Conservation (phyloP, 2,113 vertebrate species). For the Menidia beryllina region DNA sequence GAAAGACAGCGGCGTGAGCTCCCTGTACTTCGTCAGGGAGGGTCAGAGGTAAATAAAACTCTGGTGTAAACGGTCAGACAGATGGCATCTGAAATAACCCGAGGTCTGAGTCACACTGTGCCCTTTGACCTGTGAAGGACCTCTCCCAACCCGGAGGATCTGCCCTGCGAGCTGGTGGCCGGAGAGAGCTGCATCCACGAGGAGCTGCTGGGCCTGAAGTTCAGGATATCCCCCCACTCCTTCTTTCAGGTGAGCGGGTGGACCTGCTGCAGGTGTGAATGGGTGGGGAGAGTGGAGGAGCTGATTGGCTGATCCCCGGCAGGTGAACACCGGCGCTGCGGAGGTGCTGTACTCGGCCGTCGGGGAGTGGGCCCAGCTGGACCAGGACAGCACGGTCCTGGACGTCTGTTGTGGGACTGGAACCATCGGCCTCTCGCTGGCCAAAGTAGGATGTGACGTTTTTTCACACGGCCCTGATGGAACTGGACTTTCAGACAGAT, state of each 20-base stretch:
- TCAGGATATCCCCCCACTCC: conserved; percentile 94
- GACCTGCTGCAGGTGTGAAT: too few species aligned
- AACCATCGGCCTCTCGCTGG: conserved; percentile 95
- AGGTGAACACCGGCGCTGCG: conserved; percentile 94
- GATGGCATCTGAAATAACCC: not conserved
- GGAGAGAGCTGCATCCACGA: conserved; percentile 91
- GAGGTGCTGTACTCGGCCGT: conserved; percentile 92
- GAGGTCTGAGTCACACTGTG: not conserved
- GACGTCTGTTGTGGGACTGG: conserved; percentile 97
- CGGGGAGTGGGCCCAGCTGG: conserved; percentile 90
- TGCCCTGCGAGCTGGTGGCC: conserved; percentile 89
- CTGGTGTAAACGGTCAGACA: too few species aligned
- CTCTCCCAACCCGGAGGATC: conserved; percentile 88
- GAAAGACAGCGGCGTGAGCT: conserved; percentile 87
- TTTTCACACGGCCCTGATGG: not conserved
- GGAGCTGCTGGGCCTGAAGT: conserved; percentile 91
- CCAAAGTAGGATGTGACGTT: conserved; percentile 79
- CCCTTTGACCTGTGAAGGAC: conserved; percentile 77
- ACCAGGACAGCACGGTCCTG: conserved; percentile 86
- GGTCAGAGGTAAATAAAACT: conserved; percentile 90
- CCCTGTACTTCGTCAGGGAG: conserved; percentile 92
- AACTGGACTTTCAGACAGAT: not conserved
- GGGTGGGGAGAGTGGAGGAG: too few species aligned
- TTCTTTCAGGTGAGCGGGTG: conserved; percentile 91
- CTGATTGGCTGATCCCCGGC: conserved; percentile 1